Evolutionary conservation across 2,888 invertebrate genomes (phyloP).

Genomic region (Cerastis rubricosa): DNA sequence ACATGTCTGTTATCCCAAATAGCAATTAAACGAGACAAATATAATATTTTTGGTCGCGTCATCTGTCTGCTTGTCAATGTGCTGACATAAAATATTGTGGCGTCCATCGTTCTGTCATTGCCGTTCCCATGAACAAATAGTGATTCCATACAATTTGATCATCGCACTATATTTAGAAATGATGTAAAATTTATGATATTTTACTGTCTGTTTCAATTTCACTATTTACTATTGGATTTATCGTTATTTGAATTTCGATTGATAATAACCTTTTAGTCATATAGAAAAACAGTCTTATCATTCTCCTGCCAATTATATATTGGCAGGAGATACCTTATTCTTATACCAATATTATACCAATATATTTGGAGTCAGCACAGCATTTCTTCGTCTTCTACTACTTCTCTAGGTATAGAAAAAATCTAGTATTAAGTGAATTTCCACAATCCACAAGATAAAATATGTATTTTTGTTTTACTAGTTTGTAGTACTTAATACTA

Average conservation of each 20-base stretch:
- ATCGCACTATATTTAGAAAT: slow-evolving; percentile 72
- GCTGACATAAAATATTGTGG: slow-evolving; percentile 48
- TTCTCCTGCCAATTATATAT: no score
- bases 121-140: slow-evolving; percentile 63
- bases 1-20: slow-evolving; percentile 28
- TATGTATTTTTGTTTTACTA: not conserved
- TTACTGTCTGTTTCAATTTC: slow-evolving; percentile 25
- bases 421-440: not conserved
- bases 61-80: slow-evolving; percentile 53
- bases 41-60: slow-evolving; percentile 43
- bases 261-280: not conserved
- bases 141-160: slow-evolving; percentile 58
- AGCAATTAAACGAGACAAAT: slow-evolving; percentile 51
- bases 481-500: no score
- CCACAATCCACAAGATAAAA: not conserved
- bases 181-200: slow-evolving; percentile 75
- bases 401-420: not conserved
- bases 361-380: not conserved
- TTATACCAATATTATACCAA: not conserved
- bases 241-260: slow-evolving; percentile 2
- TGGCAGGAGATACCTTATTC: no score
- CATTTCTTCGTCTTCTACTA: not conserved
- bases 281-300: not conserved
- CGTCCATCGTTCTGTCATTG: slow-evolving; percentile 37
- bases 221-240: slow-evolving; percentile 4